A percentile compares a stretch with the other conserved stretches of the same genome.
phyloP scores from a whole-genome alignment of 2,113 vertebrate species.

The Lophura nycthemera region DNA sequence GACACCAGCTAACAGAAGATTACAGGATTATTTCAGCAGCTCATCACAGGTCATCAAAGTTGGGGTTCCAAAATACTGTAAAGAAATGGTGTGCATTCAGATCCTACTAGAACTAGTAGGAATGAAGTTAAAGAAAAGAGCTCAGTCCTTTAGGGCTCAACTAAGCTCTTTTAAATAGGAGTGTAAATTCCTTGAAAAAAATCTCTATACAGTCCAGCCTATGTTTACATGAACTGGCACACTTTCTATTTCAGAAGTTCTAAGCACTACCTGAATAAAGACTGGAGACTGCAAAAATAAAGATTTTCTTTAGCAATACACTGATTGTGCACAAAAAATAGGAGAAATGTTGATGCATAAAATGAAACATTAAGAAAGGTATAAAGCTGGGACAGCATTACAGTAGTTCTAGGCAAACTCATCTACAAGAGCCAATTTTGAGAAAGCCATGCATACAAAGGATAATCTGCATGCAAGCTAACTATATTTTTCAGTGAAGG shows the following conservation, averaged over 20 bases:
- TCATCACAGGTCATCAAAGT: conserved; percentile 22
- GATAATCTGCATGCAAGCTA: background rate
- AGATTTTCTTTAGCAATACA: background rate
- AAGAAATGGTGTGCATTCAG: background rate
- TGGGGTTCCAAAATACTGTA: background rate
- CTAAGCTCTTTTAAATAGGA: conserved; percentile 42
- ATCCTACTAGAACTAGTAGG: background rate
- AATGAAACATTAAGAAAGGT: background rate
- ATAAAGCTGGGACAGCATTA: background rate
- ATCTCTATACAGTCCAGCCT: background rate
- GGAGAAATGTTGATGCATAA: background rate
- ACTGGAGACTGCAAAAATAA: background rate
- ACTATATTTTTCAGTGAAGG: background rate
- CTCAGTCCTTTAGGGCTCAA: background rate
- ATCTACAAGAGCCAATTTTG: background rate
- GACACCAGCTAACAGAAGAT: conserved; percentile 36
- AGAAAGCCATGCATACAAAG: background rate
- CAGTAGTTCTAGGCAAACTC: background rate
- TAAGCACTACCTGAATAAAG: background rate
- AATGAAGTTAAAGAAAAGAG: conserved; percentile 1
- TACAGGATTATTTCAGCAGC: conserved; percentile 51
- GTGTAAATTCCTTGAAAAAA: conserved; percentile 29
- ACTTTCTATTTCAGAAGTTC: background rate
- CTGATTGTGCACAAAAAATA: too few relatives aligned
- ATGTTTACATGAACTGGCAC: background rate